Evolutionary conservation across 1,140 invertebrate species (phyloP).

Genomic region (Brachionus manjavacas): DNA sequence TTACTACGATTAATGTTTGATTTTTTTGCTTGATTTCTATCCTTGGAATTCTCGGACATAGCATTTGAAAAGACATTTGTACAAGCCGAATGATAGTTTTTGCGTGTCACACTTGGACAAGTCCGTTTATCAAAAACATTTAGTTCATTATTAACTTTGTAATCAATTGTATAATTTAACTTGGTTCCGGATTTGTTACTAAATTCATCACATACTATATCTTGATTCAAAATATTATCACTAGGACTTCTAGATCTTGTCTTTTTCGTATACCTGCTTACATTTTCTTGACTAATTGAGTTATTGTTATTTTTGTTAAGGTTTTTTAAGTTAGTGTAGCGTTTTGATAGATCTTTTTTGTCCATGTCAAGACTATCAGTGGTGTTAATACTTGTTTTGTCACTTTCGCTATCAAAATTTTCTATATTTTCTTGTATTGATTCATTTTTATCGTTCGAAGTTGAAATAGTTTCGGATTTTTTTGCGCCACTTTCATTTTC

Average conservation of each 20-base stretch:
- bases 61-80: not conserved
- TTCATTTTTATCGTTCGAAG: not conserved
- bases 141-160: not conserved
- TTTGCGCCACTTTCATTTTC: not conserved
- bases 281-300: not conserved
- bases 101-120: not conserved
- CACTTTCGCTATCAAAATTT: not conserved
- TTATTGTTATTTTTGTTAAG: constrained; percentile 26
- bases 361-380: not conserved
- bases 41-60: not conserved
- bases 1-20: not conserved
- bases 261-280: not conserved
- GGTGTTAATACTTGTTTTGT: not conserved
- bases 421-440: not conserved
- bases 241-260: not conserved
- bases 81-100: not conserved
- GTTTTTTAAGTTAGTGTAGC: not conserved
- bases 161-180: not conserved
- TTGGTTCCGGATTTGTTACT: not conserved
- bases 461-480: not conserved
- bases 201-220: constrained; percentile 7
- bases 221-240: not conserved
- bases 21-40: not conserved
- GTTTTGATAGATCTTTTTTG: not conserved
- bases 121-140: not conserved